These are phyloP conservation scores for Amblyjoppa fuscipennis DNA, from an alignment of 2,888 invertebrate genomes.

Conservation along the genomic window DNA sequence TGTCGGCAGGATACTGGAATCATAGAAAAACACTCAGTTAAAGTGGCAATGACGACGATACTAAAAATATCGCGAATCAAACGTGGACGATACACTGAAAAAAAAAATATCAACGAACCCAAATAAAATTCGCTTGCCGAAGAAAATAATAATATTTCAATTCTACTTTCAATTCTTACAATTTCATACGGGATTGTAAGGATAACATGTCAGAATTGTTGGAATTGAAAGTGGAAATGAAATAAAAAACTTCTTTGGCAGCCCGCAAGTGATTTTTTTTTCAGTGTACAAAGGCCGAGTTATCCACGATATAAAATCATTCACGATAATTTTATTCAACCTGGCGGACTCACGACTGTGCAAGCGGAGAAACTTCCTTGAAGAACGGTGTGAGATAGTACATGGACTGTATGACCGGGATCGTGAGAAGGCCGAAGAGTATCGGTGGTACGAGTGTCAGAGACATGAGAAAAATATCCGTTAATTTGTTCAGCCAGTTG, in stretches of 20 bases:
- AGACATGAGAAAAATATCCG: constrained; percentile 76
- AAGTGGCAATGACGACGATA: background rate
- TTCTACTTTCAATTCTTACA: too few relatives aligned
- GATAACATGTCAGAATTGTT: too few relatives aligned
- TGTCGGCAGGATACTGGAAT: constrained; percentile 90
- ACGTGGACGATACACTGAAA: too few relatives aligned
- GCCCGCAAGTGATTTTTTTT: too few relatives aligned
- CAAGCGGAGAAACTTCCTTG: constrained; percentile 70
- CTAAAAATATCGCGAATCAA: background rate
- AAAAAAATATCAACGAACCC: too few relatives aligned
- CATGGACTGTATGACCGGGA: constrained; percentile 80
- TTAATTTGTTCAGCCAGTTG: constrained; percentile 72
- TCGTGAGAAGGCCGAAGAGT: constrained; percentile 78
- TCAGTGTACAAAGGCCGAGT: background rate
- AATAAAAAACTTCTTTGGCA: too few relatives aligned
- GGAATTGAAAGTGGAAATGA: too few relatives aligned
- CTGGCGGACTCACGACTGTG: constrained; percentile 67
- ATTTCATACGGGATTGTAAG: too few relatives aligned
- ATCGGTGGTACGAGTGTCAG: constrained; percentile 81
- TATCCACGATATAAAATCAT: background rate
- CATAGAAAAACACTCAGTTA: constrained; percentile 56
- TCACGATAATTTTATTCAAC: background rate
- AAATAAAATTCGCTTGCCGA: too few relatives aligned
- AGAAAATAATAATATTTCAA: too few relatives aligned
- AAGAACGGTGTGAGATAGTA: constrained; percentile 81